These are phyloP conservation scores for Psix sp. DNA, from an alignment of 1,140 invertebrate genomes.

Conservation along the genomic window DNA sequence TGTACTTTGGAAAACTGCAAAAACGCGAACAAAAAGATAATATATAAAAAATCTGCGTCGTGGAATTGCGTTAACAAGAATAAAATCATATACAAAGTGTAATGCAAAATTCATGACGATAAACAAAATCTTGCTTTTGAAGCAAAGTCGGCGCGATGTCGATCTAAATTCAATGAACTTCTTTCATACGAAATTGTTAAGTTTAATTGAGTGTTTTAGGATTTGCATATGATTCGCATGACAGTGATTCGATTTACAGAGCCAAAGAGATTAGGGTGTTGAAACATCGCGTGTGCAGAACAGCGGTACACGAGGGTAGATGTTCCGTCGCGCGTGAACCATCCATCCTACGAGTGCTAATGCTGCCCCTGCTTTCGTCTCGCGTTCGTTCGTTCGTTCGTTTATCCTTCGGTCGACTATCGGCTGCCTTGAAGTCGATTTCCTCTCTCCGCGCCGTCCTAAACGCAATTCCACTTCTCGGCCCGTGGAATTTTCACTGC, in stretches of 20 bases:
- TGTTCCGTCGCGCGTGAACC: slow-evolving; percentile 53
- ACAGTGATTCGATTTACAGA: slow-evolving; percentile 51
- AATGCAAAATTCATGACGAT: no score
- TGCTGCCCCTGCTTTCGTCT: slow-evolving; percentile 4
- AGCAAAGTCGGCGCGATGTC: no score
- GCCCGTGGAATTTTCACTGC: slow-evolving; percentile 47
- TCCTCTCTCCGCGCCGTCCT: slow-evolving; percentile 26
- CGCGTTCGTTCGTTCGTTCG: slow-evolving; percentile 7
- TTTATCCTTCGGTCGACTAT: slow-evolving; percentile 30
- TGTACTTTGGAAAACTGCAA: no score
- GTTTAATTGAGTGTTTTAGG: slow-evolving; percentile 48
- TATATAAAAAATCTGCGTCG: no score
- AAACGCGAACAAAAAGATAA: no score
- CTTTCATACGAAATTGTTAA: slow-evolving; percentile 32
- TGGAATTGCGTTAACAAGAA: no score
- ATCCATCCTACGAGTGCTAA: slow-evolving; percentile 39
- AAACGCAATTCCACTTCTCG: slow-evolving; percentile 45
- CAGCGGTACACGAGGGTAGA: slow-evolving; percentile 36
- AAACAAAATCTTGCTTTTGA: no score
- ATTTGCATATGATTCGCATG: slow-evolving; percentile 56
- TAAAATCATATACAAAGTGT: no score
- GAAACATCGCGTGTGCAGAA: slow-evolving; percentile 53
- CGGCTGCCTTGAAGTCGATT: slow-evolving; percentile 30
- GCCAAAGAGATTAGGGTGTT: slow-evolving; percentile 52
- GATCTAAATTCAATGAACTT: slow-evolving; percentile 43